Evolutionary conservation across 2,113 vertebrate genomes (phyloP).

Genomic region (Perca schrenkii): DNA sequence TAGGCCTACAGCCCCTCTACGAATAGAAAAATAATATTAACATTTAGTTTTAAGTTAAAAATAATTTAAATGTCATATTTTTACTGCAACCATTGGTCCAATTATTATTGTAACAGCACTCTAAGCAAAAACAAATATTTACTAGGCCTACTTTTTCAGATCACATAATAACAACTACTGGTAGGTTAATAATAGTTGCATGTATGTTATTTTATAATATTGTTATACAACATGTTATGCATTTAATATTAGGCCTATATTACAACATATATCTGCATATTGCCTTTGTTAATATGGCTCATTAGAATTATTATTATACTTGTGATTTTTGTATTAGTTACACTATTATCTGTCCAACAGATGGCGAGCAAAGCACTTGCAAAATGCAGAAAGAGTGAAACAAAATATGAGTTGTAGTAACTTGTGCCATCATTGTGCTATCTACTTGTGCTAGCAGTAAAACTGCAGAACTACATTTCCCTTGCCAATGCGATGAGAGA

Average conservation of each 20-base stretch:
- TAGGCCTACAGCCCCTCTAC: too few relatives aligned
- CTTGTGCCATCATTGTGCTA: too few relatives aligned
- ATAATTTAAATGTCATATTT: background rate
- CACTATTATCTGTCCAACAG: conserved; percentile 2
- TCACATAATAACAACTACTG: too few relatives aligned
- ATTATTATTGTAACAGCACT: background rate
- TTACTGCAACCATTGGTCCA: background rate
- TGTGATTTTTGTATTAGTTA: background rate
- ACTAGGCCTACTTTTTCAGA: too few relatives aligned
- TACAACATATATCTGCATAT: background rate
- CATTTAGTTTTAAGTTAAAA: background rate
- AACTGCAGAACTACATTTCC: conserved; percentile 44
- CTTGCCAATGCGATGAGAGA: conserved; percentile 2
- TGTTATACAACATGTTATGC: background rate
- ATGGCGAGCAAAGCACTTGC: background rate
- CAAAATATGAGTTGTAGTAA: background rate
- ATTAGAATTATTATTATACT: background rate
- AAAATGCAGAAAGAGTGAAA: background rate
- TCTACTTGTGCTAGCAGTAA: background rate
- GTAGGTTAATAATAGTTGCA: background rate
- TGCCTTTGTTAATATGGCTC: background rate
- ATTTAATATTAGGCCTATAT: background rate
- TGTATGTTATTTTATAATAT: background rate
- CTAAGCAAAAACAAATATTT: too few relatives aligned
- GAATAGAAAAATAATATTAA: background rate